Base-by-base conservation (phyloP, 2,113 vertebrate genomes). In the Lampris incognitus region DNA sequence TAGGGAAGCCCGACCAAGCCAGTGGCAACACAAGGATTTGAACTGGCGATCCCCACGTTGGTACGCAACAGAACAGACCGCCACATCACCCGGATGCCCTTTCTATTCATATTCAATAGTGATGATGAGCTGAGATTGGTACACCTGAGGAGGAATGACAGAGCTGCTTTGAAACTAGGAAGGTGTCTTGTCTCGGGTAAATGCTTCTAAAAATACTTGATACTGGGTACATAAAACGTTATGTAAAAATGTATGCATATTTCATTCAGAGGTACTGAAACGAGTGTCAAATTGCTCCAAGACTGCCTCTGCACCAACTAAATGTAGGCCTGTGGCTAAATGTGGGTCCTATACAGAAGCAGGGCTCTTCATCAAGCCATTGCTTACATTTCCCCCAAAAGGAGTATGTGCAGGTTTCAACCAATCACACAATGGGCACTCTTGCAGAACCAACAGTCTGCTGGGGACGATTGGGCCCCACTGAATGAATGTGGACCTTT, bases 401-500 rank as follows among this genome's bases (percentile, higher is more conserved):
- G 88, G 77, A 89, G 91, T 89, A 87, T 89, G 93, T 78, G 69
- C 89, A 87, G 86, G 88, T 87, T 63, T 79, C 84, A 71, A 69
- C 52, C 69, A 24, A 79, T 85, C 78, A 78, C 81, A 93, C 92
- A 94, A 94, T 81, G 88, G 85, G 54, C 65, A 0, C 90, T 92
- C 91, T 94, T 94, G 69, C 73, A 42, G 10, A 49, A 76, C 83
- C 80, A 72, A 72, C 38, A 69, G 89, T 89, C 77, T 85, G 69
- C 78, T 74, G 78, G 86, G 83, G 78, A 87, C 81, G 78, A 11
- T 83, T 55, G 83, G 91, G 91, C 89, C 89, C 87, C 85, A 77
- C 68, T 82, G 84, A 81, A 91, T 93, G 90, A 94, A 93, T 92
- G 90, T 87, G 85, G 85, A 91, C 89, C 84, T 94, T 93, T 88